These are phyloP conservation scores for Geodia barretti DNA, from an alignment of 37 sponge, comb jelly and placozoan genomes.

Conservation along the genomic window DNA sequence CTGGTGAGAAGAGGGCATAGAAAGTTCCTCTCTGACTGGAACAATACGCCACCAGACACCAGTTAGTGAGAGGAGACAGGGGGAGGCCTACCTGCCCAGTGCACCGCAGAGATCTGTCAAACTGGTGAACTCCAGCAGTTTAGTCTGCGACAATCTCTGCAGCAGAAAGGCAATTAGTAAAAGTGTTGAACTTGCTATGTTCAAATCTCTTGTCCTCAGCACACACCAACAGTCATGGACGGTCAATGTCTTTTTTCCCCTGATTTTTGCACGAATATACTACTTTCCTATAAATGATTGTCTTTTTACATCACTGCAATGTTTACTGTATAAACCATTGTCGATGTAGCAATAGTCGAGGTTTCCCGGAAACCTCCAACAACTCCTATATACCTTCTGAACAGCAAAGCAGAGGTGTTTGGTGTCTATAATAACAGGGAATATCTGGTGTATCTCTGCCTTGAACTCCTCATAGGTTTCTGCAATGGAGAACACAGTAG, in stretches of 20 bases:
- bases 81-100: slow-evolving; percentile 17
- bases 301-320: too few species aligned
- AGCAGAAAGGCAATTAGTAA: too few species aligned
- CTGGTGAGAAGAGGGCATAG: slow-evolving; percentile 31
- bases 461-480: slow-evolving; percentile 72
- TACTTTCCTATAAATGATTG: too few species aligned
- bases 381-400: slow-evolving; percentile 31
- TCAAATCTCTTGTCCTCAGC: too few species aligned
- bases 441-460: slow-evolving; percentile 48
- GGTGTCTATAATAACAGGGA: slow-evolving; percentile 82
- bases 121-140: slow-evolving; percentile 34
- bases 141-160: slow-evolving; percentile 12
- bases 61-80: neutral
- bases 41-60: neutral
- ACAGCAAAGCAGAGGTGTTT: slow-evolving; percentile 69
- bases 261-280: too few species aligned
- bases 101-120: slow-evolving; percentile 41
- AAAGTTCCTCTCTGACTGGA: slow-evolving; percentile 29
- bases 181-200: too few species aligned
- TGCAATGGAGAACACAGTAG: too few species aligned
- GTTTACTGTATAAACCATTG: too few species aligned
- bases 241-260: too few species aligned
- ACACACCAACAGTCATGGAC: too few species aligned
- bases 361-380: too few species aligned
- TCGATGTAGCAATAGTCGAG: too few species aligned